Evolutionary conservation across 2,113 vertebrate species (phyloP).

Genomic region (Catagonus wagneri): DNA sequence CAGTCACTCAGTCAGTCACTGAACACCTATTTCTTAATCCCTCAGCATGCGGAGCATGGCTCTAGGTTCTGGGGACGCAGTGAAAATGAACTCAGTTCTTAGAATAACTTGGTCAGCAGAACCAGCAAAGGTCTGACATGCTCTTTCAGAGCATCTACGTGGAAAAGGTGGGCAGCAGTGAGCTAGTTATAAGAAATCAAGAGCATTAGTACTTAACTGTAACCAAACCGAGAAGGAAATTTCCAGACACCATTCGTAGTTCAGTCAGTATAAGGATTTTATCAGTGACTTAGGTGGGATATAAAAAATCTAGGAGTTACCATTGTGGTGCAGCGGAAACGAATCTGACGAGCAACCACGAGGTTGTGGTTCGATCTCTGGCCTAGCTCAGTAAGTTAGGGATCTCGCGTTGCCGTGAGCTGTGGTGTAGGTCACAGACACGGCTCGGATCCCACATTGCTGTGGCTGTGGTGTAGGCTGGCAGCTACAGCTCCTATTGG

Average conservation of each 20-base stretch:
- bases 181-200: background rate
- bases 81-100: slow-evolving; percentile 17
- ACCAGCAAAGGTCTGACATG: background rate
- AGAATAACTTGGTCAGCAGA: background rate
- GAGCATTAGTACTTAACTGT: background rate
- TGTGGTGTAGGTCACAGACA: too few relatives aligned
- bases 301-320: background rate
- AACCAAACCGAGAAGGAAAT: background rate
- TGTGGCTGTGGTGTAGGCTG: too few relatives aligned
- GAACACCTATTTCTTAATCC: background rate
- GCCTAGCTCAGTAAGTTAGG: too few relatives aligned
- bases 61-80: background rate
- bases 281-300: background rate
- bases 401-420: too few relatives aligned
- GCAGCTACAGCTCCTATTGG: too few relatives aligned
- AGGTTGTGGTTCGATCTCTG: too few relatives aligned
- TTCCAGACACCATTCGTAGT: background rate
- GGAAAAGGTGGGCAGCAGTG: background rate
- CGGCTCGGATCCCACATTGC: too few relatives aligned
- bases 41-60: background rate
- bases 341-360: too few relatives aligned
- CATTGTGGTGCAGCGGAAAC: too few relatives aligned
- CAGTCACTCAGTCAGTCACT: background rate
- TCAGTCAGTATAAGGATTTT: background rate
- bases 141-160: background rate